Evolutionary conservation across 1,140 invertebrate genomes (phyloP).

Genomic region (Branchinecta lynchi): DNA sequence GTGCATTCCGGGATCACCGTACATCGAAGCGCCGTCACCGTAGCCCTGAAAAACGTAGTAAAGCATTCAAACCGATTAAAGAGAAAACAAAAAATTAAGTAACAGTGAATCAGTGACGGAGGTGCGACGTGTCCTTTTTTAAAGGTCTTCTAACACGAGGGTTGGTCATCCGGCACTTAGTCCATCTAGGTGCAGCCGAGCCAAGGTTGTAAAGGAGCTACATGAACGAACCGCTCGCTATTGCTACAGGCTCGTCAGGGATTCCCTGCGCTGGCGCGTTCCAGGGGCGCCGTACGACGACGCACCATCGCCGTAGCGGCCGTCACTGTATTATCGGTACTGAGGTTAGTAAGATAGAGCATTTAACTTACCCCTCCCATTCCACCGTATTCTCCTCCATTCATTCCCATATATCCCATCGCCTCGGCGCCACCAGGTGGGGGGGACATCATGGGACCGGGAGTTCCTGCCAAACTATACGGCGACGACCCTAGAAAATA

Average conservation of each 20-base stretch:
- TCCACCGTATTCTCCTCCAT: slow-evolving; percentile 51
- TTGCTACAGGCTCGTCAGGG: background rate
- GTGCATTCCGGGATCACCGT: slow-evolving; percentile 68
- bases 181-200: background rate
- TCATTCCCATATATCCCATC: slow-evolving; percentile 46
- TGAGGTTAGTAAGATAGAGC: slow-evolving; percentile 25
- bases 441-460: slow-evolving; percentile 83
- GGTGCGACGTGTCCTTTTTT: background rate
- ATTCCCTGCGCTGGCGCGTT: background rate
- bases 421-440: slow-evolving; percentile 43
- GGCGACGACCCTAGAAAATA: slow-evolving; percentile 59
- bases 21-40: slow-evolving; percentile 65
- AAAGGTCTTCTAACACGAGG: background rate
- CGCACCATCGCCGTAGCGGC: background rate
- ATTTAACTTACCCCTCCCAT: slow-evolving; percentile 19
- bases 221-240: background rate
- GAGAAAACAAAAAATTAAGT: slow-evolving; percentile 6
- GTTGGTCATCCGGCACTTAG: too few relatives aligned
- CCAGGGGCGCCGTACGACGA: background rate
- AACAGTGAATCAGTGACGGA: background rate
- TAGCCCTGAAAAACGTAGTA: slow-evolving; percentile 38
- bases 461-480: slow-evolving; percentile 75
- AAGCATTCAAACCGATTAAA: too few relatives aligned
- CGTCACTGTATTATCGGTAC: background rate
- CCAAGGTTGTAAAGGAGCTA: background rate